Evolutionary conservation across 2,888 invertebrate species (phyloP), one percentile per base, ranked within the genome.

Genomic region (Cheilosia scutellata): DNA sequence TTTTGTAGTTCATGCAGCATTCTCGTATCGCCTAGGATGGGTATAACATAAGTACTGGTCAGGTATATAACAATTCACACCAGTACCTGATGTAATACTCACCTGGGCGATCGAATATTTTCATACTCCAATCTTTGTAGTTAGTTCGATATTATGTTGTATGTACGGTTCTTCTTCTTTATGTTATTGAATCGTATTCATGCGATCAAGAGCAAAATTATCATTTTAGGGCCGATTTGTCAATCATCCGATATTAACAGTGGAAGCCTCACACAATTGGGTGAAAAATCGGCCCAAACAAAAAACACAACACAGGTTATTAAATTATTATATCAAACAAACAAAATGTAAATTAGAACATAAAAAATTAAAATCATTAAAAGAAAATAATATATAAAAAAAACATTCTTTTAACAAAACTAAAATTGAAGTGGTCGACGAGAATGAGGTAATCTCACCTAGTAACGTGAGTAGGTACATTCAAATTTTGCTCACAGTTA

Each of bases 51-150:
- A 96, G 95, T 95, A 97, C 98, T 96, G 98, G 95, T 95, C 87
- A 89, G 89, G 89, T 84, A 86, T 87, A 87, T 88, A 82, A 89
- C 90, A 89, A 90, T 90, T 89, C 89, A 91, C 93, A 96, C 98
- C 98, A 98, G 98, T 98, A 98, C 98, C 98, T 98, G 98, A 98
- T 97, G 97, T 97, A 98, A 98, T 98, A 98, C 98, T 98, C 98
- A 97, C 94, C 94, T 94, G 94, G 95, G 94, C 94, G 93, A 94
- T 88, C 92, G 93, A 94, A 94, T 72, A 11, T 9, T 11, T 53
- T 80, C 51, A 76, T 29, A 53, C 47, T 20, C 27, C 60, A 1
- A 31, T 63, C 40, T 51, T 31, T 66, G 31, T 58, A 90, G 89
- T 91, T 91, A 84, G 82, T 83, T 74, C 6, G 16, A 7, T 47